These are phyloP conservation scores for Coptotermes formosanus DNA, from an alignment of 1,140 invertebrate species.

Conservation along the genomic window DNA sequence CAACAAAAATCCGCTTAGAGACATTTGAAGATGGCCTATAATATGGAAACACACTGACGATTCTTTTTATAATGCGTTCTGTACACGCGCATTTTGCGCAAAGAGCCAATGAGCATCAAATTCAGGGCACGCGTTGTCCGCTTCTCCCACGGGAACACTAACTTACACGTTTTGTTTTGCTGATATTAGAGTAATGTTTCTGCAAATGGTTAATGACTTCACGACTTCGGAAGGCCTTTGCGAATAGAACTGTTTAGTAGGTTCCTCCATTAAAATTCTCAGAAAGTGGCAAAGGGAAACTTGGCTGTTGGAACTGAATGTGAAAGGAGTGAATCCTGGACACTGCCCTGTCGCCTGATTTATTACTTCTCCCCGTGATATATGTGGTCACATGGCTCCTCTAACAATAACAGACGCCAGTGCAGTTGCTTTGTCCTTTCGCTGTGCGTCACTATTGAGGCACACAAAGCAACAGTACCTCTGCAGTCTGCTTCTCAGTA, in stretches of 20 bases:
- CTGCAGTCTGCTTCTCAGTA: background rate
- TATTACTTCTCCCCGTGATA: background rate
- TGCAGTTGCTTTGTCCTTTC: background rate
- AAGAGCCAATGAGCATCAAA: too few relatives aligned
- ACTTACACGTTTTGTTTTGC: too few relatives aligned
- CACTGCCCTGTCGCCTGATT: background rate
- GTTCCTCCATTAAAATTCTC: background rate
- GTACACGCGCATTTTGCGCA: too few relatives aligned
- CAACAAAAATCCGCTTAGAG: too few relatives aligned
- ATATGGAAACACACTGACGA: too few relatives aligned
- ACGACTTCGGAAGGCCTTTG: too few relatives aligned
- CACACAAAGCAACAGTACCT: background rate
- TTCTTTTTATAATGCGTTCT: too few relatives aligned
- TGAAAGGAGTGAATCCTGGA: background rate
- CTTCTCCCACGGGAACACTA: too few relatives aligned
- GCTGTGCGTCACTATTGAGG: background rate
- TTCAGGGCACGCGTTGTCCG: too few relatives aligned
- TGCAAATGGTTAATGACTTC: background rate
- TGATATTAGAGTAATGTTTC: background rate
- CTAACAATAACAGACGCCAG: background rate
- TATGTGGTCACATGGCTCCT: background rate
- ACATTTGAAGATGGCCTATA: too few relatives aligned
- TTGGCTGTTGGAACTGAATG: background rate
- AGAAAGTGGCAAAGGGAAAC: background rate
- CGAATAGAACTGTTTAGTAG: too few relatives aligned